A percentile compares a stretch with the other conserved stretches of the same genome.
Conservation (phyloP, 2,888 invertebrate genomes). For the Caenorhabditis sp. region DNA sequence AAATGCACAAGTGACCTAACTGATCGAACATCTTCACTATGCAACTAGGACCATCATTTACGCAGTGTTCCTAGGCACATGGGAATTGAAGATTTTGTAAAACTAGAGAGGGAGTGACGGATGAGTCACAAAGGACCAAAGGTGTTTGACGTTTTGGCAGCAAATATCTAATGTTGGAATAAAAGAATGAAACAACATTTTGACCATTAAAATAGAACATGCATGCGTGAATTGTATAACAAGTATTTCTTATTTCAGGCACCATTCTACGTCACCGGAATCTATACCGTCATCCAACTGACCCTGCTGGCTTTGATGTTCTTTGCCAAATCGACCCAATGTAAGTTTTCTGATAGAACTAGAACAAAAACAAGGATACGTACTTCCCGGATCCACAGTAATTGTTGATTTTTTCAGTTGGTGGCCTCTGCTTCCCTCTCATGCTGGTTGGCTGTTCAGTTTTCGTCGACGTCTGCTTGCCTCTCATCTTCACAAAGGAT, state of each 20-base stretch:
- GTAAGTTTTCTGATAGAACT: too few species aligned
- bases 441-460: conserved; percentile 93
- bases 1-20: conserved; percentile 23
- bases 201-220: too few species aligned
- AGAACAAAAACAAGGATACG: too few species aligned
- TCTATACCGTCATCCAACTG: conserved; percentile 55
- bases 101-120: conserved; percentile 10
- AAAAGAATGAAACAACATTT: background rate
- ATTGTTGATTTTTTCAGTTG: conserved; percentile 83
- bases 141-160: conserved; percentile 10
- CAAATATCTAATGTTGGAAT: background rate
- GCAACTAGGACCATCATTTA: background rate
- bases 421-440: conserved; percentile 95
- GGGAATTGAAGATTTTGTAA: background rate
- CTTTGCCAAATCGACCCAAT: conserved; percentile 35
- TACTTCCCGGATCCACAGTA: background rate
- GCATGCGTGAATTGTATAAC: too few species aligned
- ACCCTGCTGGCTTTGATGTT: conserved; percentile 25
- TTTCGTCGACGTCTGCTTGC: conserved; percentile 85
- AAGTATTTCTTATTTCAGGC: conserved; percentile 66
- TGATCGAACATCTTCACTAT: conserved; percentile 18
- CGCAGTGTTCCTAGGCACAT: background rate
- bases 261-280: conserved; percentile 13
- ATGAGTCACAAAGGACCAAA: conserved; percentile 15
- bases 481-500: conserved; percentile 70